Evolutionary conservation across 1,140 invertebrate species (phyloP).

Genomic region (Oryzaephilus surinamensis): DNA sequence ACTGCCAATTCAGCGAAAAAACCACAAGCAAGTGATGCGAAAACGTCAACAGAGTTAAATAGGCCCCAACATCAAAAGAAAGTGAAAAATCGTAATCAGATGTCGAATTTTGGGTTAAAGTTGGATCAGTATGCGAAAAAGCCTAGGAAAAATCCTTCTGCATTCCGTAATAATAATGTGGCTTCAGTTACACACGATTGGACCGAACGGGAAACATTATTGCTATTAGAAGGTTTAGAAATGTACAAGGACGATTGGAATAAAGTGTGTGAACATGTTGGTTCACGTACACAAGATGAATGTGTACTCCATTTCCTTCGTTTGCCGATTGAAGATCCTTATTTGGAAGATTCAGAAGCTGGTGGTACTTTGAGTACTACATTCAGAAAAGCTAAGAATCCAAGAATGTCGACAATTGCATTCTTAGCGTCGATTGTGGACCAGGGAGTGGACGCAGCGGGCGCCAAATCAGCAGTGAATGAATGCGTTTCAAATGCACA

Average conservation of each 20-base stretch:
- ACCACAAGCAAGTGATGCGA: conserved; percentile 75
- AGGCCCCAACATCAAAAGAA: conserved; percentile 38
- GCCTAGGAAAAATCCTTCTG: too few species aligned
- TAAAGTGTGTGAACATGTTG: conserved; percentile 95
- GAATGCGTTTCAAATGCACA: conserved; percentile 92
- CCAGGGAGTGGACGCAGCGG: conserved; percentile 90
- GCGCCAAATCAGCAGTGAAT: conserved; percentile 96
- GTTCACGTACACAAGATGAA: conserved; percentile 95
- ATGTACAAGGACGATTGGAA: conserved; percentile 99
- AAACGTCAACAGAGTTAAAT: conserved; percentile 70
- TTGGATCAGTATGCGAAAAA: conserved; percentile 87
- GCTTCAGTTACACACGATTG: conserved; percentile 83
- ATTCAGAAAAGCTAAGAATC: conserved; percentile 96
- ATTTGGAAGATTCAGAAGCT: conserved; percentile 78
- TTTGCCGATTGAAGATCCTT: conserved; percentile 97
- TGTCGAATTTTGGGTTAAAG: conserved; percentile 68
- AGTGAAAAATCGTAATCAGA: conserved; percentile 17
- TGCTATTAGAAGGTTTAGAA: conserved; percentile 91
- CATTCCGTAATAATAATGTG: conserved; percentile 63
- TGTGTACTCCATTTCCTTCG: conserved; percentile 97
- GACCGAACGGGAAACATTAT: conserved; percentile 96
- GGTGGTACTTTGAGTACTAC: conserved; percentile 82
- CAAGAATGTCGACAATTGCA: conserved; percentile 99
- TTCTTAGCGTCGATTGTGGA: conserved; percentile 98
- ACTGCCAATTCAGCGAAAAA: conserved; percentile 82